Percentiles rank a stretch among this genome's conserved stretches.
phyloP scores from a whole-genome alignment of 2,797 vertebrate genomes.

The Tadarida brasiliensis region DNA sequence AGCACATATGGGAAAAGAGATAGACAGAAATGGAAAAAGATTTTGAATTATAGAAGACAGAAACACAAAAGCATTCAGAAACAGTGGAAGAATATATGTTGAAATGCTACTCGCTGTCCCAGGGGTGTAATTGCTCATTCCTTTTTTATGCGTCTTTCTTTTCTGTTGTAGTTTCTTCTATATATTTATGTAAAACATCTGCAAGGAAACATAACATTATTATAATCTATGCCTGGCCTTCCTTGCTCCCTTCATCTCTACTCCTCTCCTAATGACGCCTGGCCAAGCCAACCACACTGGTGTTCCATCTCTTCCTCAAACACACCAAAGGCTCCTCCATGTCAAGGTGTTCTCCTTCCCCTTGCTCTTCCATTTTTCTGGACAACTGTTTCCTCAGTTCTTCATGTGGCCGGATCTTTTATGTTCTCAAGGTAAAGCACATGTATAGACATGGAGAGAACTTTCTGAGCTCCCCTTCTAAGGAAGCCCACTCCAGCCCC shows the following conservation, averaged over 20 bases:
- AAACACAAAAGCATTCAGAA: background rate
- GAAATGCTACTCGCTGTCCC: background rate
- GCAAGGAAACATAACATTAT: background rate
- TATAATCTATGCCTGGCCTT: background rate
- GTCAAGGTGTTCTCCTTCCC: background rate
- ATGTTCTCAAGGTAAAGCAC: background rate
- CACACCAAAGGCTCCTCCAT: background rate
- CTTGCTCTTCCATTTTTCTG: background rate
- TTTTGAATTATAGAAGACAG: background rate
- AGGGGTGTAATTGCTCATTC: background rate
- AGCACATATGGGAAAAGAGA: background rate
- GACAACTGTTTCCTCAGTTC: background rate
- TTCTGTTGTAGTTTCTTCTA: background rate
- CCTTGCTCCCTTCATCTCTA: background rate
- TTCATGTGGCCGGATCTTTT: background rate
- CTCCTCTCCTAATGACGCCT: background rate
- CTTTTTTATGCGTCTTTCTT: background rate
- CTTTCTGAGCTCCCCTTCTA: background rate
- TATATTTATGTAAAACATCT: background rate
- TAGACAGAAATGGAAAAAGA: background rate
- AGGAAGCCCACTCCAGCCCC: background rate
- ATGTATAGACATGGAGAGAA: accelerated
- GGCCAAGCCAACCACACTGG: background rate
- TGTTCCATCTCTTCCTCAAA: background rate
- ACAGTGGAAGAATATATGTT: background rate